These are phyloP conservation scores for Nasonia longicornis DNA, from an alignment of 1,140 invertebrate genomes.

Conservation along the genomic window DNA sequence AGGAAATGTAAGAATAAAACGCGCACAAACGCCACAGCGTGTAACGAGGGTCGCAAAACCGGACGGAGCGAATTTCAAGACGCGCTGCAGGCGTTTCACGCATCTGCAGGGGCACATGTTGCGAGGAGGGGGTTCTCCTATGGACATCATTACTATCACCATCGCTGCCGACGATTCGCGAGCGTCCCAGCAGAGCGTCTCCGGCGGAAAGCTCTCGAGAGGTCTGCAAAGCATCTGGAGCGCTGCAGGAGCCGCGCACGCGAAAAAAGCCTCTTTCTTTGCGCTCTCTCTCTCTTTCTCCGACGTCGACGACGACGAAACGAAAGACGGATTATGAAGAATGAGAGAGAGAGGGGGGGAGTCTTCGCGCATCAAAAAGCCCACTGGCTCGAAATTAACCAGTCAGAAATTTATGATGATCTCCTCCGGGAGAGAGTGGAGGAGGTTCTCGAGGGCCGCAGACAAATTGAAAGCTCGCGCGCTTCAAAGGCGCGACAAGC, in stretches of 20 bases:
- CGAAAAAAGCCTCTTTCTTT: constrained; percentile 1
- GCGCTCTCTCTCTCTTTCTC: background rate
- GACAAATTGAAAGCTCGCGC: constrained; percentile 28
- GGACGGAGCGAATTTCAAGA: background rate
- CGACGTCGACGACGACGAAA: background rate
- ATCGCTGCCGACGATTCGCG: background rate
- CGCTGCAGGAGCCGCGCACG: background rate
- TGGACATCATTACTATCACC: constrained; percentile 11
- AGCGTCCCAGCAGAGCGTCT: background rate
- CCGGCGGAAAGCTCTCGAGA: background rate
- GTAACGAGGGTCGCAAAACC: background rate
- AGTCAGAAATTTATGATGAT: constrained; percentile 16
- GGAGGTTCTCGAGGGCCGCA: background rate
- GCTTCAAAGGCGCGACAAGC: constrained; percentile 9
- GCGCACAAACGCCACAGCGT: background rate
- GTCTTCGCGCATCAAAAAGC: background rate
- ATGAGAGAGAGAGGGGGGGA: background rate
- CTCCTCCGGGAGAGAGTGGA: background rate
- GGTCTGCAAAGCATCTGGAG: constrained; percentile 41
- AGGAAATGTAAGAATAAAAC: constrained; percentile 6
- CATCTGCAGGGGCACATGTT: constrained; percentile 33
- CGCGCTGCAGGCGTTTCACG: background rate
- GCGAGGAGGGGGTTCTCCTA: background rate
- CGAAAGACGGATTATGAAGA: background rate
- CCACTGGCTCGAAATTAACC: constrained; percentile 34